phyloP scores from a whole-genome alignment of 2,797 vertebrate genomes.

The Astyanax mexicanus region DNA sequence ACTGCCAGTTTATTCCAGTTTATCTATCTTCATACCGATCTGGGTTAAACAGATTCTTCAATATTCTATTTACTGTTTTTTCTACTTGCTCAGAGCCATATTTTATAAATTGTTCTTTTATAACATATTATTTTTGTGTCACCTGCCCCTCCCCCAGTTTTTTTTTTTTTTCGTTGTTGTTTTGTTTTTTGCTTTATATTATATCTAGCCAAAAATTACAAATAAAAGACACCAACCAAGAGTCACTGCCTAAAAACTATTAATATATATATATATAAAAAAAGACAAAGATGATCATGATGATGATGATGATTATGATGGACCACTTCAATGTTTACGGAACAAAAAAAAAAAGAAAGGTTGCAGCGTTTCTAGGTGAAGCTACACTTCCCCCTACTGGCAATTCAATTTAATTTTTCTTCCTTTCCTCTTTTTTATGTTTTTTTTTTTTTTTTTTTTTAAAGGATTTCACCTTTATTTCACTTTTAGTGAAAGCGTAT shows the following conservation, averaged over 20 bases:
- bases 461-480: constrained; percentile 67
- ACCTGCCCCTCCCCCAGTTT: not conserved
- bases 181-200: constrained; percentile 66
- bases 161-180: constrained; percentile 2
- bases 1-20: constrained; percentile 77
- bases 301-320: constrained; percentile 68
- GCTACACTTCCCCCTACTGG: constrained; percentile 69
- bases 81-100: constrained; percentile 85
- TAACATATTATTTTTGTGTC: constrained; percentile 70
- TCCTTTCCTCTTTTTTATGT: constrained; percentile 64
- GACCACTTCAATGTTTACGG: constrained; percentile 81
- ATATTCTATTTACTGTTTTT: constrained; percentile 75
- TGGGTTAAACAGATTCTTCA: constrained; percentile 67
- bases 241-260: constrained; percentile 76
- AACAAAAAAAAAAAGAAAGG: no score
- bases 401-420: no score
- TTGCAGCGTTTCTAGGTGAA: constrained; percentile 63
- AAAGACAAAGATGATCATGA: no score
- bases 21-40: constrained; percentile 66
- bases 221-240: no score
- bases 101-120: constrained; percentile 81
- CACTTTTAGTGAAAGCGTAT: constrained; percentile 67
- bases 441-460: constrained; percentile 63
- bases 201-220: constrained; percentile 71
- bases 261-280: constrained; percentile 26